Evolutionary conservation across 1,140 invertebrate genomes (phyloP).

Genomic region (Teleopsis dalmanni): DNA sequence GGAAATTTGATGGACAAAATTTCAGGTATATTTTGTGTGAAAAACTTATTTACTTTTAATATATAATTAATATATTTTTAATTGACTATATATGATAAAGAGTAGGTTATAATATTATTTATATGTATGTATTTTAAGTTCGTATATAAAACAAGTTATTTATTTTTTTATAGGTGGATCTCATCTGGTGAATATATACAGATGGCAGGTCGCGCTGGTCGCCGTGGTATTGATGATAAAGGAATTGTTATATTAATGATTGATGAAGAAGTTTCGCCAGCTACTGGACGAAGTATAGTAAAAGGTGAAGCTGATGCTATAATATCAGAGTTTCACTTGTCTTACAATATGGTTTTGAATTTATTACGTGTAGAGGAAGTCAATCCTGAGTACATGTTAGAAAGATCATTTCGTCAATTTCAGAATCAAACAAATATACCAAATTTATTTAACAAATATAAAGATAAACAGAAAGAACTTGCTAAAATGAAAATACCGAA

Average conservation of each 20-base stretch:
- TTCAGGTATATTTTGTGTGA: constrained; percentile 63
- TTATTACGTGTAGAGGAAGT: constrained; percentile 95
- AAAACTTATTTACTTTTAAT: neutral
- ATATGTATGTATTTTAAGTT: too few relatives aligned
- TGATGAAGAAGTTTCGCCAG: constrained; percentile 90
- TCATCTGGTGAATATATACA: constrained; percentile 99
- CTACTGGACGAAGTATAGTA: constrained; percentile 75
- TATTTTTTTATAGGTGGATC: constrained; percentile 50
- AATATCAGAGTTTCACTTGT: constrained; percentile 98
- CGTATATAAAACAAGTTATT: neutral
- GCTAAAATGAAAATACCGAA: constrained; percentile 58
- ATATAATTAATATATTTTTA: neutral
- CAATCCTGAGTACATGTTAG: constrained; percentile 99
- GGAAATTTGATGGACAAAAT: constrained; percentile 98
- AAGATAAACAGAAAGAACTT: constrained; percentile 60
- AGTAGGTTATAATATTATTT: too few relatives aligned
- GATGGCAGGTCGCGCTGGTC: constrained; percentile 96
- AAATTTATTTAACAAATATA: constrained; percentile 72
- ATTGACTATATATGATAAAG: neutral
- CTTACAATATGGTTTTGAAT: constrained; percentile 99
- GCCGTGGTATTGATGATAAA: constrained; percentile 94
- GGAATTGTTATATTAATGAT: constrained; percentile 99
- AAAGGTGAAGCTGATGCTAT: constrained; percentile 92
- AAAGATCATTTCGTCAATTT: constrained; percentile 97
- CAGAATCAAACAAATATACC: constrained; percentile 97